Evolutionary conservation across 2,797 vertebrate species (phyloP).

Genomic region (Acrossocheilus wenchowensis): DNA sequence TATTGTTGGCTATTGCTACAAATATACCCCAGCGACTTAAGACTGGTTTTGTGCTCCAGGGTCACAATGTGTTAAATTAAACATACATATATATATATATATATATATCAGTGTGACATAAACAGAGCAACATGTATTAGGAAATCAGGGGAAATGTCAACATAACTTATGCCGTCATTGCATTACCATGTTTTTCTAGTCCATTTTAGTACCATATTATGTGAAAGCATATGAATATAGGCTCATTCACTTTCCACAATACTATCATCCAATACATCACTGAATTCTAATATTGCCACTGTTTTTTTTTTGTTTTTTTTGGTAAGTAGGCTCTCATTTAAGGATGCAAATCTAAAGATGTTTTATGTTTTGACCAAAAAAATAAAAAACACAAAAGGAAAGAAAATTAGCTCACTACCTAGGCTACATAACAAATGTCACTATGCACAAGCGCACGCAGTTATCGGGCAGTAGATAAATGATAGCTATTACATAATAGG

Average conservation of each 20-base stretch:
- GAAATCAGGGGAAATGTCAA: constrained; percentile 7
- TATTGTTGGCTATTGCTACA: no score
- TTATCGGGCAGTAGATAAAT: background rate
- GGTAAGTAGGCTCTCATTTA: background rate
- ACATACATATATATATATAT: no score
- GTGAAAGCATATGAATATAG: no score
- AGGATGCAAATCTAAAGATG: background rate
- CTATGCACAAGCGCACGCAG: background rate
- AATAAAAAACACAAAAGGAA: background rate
- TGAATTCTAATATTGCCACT: background rate
- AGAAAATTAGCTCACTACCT: background rate
- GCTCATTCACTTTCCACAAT: background rate
- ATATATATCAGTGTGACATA: background rate
- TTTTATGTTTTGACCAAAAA: background rate
- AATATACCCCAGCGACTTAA: no score
- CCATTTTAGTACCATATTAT: background rate
- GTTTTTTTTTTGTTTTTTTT: background rate
- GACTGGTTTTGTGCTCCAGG: no score
- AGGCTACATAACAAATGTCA: background rate
- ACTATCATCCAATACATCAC: background rate
- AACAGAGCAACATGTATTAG: background rate
- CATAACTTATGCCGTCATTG: background rate
- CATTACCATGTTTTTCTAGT: background rate
- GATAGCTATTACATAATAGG: background rate
- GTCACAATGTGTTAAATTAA: background rate